Conservation (phyloP, 2,888 invertebrate genomes). For the Melangyna quadrimaculata region DNA sequence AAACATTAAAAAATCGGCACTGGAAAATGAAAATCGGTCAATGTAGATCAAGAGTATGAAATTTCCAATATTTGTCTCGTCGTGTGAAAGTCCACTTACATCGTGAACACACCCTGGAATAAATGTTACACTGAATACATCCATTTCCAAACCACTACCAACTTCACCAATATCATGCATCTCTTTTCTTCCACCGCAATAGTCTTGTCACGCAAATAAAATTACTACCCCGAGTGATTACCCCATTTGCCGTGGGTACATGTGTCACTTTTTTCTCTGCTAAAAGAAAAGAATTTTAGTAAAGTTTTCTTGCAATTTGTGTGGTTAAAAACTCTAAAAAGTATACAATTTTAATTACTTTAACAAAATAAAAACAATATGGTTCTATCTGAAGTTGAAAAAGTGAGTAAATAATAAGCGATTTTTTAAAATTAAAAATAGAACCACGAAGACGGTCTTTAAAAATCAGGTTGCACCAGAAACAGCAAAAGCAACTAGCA, state of each 20-base stretch:
- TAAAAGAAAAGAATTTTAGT: slow-evolving; percentile 21
- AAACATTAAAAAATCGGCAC: too few species aligned
- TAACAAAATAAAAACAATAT: slow-evolving; percentile 40
- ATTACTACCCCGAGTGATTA: slow-evolving; percentile 47
- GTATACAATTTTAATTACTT: slow-evolving; percentile 9
- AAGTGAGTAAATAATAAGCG: slow-evolving; percentile 61
- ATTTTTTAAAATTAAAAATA: slow-evolving; percentile 62
- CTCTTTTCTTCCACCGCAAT: slow-evolving; percentile 12
- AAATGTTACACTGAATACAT: background rate
- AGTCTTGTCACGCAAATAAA: slow-evolving; percentile 17
- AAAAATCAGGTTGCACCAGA: slow-evolving; percentile 48
- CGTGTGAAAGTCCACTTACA: too few species aligned
- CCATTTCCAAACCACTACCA: background rate
- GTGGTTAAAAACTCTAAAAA: slow-evolving; percentile 2
- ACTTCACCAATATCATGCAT: slow-evolving; percentile 1
- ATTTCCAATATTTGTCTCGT: too few species aligned
- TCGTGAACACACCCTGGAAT: background rate
- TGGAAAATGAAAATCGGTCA: too few species aligned
- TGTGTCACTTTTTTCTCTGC: slow-evolving; percentile 58
- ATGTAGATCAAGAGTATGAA: too few species aligned
- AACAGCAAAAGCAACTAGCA: too few species aligned
- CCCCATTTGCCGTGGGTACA: slow-evolving; percentile 68
- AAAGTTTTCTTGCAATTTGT: slow-evolving; percentile 17
- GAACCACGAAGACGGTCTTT: slow-evolving; percentile 34
- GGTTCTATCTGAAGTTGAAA: slow-evolving; percentile 67